Base-by-base conservation (phyloP, 35 echinoderm and acorn worm genomes). In the Ophioderma brevispina region DNA sequence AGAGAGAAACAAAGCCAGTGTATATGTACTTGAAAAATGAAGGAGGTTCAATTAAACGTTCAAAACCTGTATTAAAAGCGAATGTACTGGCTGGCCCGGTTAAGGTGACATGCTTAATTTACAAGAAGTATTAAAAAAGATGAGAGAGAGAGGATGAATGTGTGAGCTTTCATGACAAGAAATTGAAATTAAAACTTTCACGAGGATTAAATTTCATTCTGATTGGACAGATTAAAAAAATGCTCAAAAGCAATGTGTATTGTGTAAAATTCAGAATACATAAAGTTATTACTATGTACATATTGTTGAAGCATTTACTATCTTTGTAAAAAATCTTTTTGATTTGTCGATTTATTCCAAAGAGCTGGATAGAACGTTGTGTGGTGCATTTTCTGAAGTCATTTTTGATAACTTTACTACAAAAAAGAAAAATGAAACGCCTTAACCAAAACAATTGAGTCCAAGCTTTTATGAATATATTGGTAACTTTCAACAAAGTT, bases 231-330 rank as follows among this genome's bases (percentile, higher is more conserved):
- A 2, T 70, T 70, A 70, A 70, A 70, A 15, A 70, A 70, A 25
- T 25, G 28, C 28, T 30, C 59, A 70, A 70, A 70, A 70, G 59
- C 59, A 70, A 70, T 70, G 15, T 70, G 15, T 70, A 70, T 70
- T 8, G 4, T 70, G 4, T 70, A 3, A 70, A 70, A 70, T 25
- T 15, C 23, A 15, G 10, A 8, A 46, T 8, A 8, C 3, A 25
- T 15, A 70, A 70, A 70, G 59, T 6, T 70, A 25, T 70, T 25
- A 70, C n/a, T 25, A 52, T 70, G 59, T 70, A 70, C 59, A 70
- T 70, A 70, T 70, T 70, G 59, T 70, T 70, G 28, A 70, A 70
- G 28, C 59, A 70, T 70, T 70, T n/a, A n/a, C n/a, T n/a, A n/a
- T n/a, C n/a, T 70, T 70, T 70, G 59, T 70, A 70, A 8, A 18